Evolutionary conservation across 2,113 vertebrate species (phyloP).

Genomic region (Sula dactylatra): DNA sequence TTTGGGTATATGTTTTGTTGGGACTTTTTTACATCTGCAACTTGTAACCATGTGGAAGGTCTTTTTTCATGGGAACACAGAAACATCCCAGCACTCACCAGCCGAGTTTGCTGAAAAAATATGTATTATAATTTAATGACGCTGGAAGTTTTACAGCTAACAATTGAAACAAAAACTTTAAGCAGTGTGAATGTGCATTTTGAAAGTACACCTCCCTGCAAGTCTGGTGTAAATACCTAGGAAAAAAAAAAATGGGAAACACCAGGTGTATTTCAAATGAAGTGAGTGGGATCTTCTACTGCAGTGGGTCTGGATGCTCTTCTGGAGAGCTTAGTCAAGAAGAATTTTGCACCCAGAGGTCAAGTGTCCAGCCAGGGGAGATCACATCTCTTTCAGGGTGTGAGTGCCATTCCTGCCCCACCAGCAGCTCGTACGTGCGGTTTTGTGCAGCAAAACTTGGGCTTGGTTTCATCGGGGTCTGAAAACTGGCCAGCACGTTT

Average conservation of each 20-base stretch:
- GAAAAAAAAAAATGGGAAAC: not conserved
- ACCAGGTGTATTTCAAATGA: not conserved
- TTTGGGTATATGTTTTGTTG: not conserved
- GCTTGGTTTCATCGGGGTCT: not conserved
- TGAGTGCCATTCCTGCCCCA: fast-evolving
- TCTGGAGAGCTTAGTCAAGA: not conserved
- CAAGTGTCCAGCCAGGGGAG: fast-evolving
- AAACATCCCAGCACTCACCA: not conserved
- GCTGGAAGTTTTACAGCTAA: not conserved
- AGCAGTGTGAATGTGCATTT: not conserved
- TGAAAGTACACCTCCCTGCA: not conserved
- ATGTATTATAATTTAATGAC: not conserved
- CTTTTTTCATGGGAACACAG: not conserved
- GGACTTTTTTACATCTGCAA: not conserved
- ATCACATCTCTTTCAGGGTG: not conserved
- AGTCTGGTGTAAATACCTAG: not conserved
- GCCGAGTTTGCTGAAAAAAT: not conserved
- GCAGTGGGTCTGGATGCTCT: not conserved
- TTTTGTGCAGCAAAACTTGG: not conserved
- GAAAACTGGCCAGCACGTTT: not conserved
- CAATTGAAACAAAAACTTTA: not conserved
- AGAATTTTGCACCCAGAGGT: not conserved
- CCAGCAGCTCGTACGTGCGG: fast-evolving
- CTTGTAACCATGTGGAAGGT: not conserved
- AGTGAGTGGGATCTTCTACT: not conserved